Percentiles rank a stretch among this genome's conserved stretches.
phyloP scores from a whole-genome alignment of 2,888 invertebrate species.

The Timema podura region DNA sequence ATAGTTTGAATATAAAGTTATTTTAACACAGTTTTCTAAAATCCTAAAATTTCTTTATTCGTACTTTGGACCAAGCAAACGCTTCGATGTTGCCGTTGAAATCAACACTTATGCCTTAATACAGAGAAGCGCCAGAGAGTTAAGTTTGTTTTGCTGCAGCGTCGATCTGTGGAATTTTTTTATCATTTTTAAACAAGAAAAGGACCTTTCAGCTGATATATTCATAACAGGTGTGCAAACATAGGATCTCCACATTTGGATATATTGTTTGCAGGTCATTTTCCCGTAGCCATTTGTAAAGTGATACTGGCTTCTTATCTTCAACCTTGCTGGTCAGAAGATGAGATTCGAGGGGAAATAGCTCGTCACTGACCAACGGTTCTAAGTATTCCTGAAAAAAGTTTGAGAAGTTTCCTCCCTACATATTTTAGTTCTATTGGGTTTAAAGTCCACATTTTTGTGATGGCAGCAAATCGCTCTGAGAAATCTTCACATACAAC shows the following conservation, averaged over 20 bases:
- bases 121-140: conserved; percentile 2
- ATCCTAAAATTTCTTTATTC: too few relatives aligned
- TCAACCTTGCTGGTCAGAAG: conserved; percentile 2
- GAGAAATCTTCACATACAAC: too few relatives aligned
- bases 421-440: neutral
- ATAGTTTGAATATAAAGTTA: too few relatives aligned
- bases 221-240: conserved; percentile 1
- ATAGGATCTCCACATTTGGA: neutral
- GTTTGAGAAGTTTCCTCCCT: neutral
- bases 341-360: conserved; percentile 2
- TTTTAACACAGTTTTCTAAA: too few relatives aligned
- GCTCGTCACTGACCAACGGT: neutral
- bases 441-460: neutral
- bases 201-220: neutral
- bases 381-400: conserved; percentile 4
- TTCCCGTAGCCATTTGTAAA: neutral
- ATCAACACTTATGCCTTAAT: conserved; percentile 4
- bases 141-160: neutral
- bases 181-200: conserved; percentile 5
- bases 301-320: neutral
- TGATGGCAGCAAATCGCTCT: too few relatives aligned
- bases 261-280: neutral
- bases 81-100: too few relatives aligned
- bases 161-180: conserved; percentile 1
- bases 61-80: too few relatives aligned